A percentile compares a stretch with the other conserved stretches of the same genome.
Conservation (phyloP, 2,888 invertebrate genomes). For the Pseudanteris insignis region DNA sequence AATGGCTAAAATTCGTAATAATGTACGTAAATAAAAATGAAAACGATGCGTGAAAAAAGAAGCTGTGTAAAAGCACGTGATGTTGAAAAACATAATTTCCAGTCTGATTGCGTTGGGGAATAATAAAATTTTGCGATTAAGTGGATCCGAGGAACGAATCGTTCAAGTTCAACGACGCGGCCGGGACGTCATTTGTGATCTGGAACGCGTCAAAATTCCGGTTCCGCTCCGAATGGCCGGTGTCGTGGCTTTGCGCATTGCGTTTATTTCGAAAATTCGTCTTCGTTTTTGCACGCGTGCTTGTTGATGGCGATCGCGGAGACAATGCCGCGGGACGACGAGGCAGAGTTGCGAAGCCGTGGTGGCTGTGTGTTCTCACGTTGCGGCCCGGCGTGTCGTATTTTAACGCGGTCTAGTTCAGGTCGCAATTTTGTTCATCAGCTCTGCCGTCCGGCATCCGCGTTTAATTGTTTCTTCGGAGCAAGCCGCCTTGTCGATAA, state of each 20-base stretch:
- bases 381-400: conserved; percentile 19
- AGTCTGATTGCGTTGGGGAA: conserved; percentile 25
- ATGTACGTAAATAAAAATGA: conserved; percentile 11
- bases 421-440: conserved; percentile 25
- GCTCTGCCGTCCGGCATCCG: too few species aligned
- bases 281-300: conserved; percentile 20
- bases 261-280: conserved; percentile 1
- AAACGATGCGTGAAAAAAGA: too few species aligned
- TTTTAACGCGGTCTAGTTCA: conserved; percentile 40
- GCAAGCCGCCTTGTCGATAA: too few species aligned
- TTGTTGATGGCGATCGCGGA: too few species aligned
- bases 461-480: too few species aligned
- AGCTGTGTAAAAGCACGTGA: too few species aligned
- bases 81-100: conserved; percentile 26
- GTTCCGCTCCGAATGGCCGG: conserved; percentile 50
- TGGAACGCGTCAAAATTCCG: conserved; percentile 41
- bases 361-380: conserved; percentile 24
- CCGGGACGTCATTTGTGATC: conserved; percentile 34
- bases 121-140: conserved; percentile 31
- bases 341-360: too few species aligned
- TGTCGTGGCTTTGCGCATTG: neutral
- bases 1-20: too few species aligned
- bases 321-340: conserved; percentile 24
- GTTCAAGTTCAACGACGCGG: conserved; percentile 35
- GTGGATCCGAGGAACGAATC: conserved; percentile 18